Conservation (phyloP, 2,888 invertebrate genomes). For the Thymelicus acteon region DNA sequence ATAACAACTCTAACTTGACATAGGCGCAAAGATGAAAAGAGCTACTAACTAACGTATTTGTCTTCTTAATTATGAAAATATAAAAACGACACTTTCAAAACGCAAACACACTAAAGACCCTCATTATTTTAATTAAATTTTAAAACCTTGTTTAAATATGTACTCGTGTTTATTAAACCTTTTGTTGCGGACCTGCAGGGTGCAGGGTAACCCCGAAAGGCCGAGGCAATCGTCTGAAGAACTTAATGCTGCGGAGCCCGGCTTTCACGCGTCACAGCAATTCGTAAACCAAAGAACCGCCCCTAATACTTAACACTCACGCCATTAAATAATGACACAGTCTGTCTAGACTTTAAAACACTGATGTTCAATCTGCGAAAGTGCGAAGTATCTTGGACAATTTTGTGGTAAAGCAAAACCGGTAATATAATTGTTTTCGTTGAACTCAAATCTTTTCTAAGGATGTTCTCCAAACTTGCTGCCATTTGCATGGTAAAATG, state of each 20-base stretch:
- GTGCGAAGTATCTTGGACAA: not conserved
- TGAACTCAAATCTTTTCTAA: too few relatives aligned
- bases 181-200: not conserved
- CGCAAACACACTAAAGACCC: not conserved
- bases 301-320: constrained; percentile 37
- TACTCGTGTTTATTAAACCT: not conserved
- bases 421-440: too few relatives aligned
- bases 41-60: too few relatives aligned
- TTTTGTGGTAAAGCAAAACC: too few relatives aligned
- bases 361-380: constrained; percentile 20
- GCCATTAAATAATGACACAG: constrained; percentile 36
- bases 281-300: constrained; percentile 30
- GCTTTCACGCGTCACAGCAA: constrained; percentile 16
- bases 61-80: too few relatives aligned
- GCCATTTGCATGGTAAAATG: too few relatives aligned
- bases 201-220: constrained; percentile 27
- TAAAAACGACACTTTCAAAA: too few relatives aligned
- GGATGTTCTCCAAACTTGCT: too few relatives aligned
- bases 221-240: constrained; percentile 65
- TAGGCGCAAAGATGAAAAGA: not conserved
- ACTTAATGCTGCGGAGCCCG: constrained; percentile 62
- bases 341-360: constrained; percentile 34
- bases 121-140: not conserved
- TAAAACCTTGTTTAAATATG: not conserved
- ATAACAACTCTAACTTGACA: not conserved